Evolutionary conservation across 2,113 vertebrate species (phyloP).

Genomic region (Emydocephalus ijimae): DNA sequence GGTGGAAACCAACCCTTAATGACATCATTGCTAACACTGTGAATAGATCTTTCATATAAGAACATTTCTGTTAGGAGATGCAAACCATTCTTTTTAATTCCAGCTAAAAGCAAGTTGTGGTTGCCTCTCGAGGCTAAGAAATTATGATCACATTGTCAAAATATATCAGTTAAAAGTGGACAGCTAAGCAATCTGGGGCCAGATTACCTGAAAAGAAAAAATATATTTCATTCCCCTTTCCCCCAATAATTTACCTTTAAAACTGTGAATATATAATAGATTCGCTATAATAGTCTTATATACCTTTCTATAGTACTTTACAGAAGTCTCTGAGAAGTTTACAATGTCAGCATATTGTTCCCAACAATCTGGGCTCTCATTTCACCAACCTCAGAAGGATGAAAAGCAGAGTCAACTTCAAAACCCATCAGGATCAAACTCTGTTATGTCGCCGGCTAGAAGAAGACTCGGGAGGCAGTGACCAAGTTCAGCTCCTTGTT

Average conservation of each 20-base stretch:
- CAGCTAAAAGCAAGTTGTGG: not conserved
- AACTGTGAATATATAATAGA: not conserved
- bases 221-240: not conserved
- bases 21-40: not conserved
- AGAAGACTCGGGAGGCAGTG: too few relatives aligned
- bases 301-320: too few relatives aligned
- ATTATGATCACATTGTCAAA: not conserved
- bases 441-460: too few relatives aligned
- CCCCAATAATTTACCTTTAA: not conserved
- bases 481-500: too few relatives aligned
- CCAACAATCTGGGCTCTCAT: too few relatives aligned
- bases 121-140: not conserved
- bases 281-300: not conserved
- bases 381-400: too few relatives aligned
- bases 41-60: not conserved
- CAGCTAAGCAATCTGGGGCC: not conserved
- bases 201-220: not conserved
- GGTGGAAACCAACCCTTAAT: not conserved
- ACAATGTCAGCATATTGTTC: too few relatives aligned
- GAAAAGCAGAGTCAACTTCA: too few relatives aligned
- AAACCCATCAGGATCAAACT: too few relatives aligned
- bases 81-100: not conserved
- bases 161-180: not conserved
- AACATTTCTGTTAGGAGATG: not conserved
- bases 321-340: too few relatives aligned